These are phyloP conservation scores for Odontamblyopus rebecca DNA, from an alignment of 2,797 vertebrate species.

Conservation along the genomic window DNA sequence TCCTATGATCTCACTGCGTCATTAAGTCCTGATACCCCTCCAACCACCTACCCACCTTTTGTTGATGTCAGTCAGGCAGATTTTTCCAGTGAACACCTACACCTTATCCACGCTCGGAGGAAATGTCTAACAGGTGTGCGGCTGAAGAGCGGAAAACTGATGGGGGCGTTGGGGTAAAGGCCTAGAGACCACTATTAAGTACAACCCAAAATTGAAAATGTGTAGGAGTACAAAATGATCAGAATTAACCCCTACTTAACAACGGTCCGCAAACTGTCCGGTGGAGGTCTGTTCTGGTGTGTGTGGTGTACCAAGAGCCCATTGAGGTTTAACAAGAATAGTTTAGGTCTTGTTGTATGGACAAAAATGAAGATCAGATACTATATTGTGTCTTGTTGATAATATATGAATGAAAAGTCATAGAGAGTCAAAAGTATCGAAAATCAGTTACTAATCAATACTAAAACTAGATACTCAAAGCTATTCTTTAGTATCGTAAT, in stretches of 20 bases:
- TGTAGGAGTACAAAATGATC: conserved; percentile 24
- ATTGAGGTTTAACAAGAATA: background rate
- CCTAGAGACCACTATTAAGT: conserved; percentile 40
- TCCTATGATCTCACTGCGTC: conserved; percentile 66
- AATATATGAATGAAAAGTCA: too few relatives aligned
- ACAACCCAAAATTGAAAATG: conserved; percentile 40
- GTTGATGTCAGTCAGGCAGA: conserved; percentile 64
- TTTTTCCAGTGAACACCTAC: conserved; percentile 73
- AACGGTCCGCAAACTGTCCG: background rate
- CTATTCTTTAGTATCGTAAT: too few relatives aligned
- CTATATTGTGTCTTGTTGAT: too few relatives aligned
- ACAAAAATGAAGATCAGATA: too few relatives aligned
- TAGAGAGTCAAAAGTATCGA: too few relatives aligned
- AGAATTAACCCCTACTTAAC: conserved; percentile 9
- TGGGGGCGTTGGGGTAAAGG: conserved; percentile 4
- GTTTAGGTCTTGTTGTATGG: too few relatives aligned
- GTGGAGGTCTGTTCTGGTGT: background rate
- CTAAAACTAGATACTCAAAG: too few relatives aligned
- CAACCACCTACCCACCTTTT: conserved; percentile 69
- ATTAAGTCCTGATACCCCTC: conserved; percentile 64
- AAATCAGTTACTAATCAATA: too few relatives aligned
- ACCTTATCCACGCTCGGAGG: conserved; percentile 63
- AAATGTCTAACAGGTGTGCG: conserved; percentile 76
- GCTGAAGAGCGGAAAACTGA: conserved; percentile 51
- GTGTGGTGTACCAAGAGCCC: background rate